Evolutionary conservation across 2,888 invertebrate species (phyloP).

Genomic region (Tribolium freemani): DNA sequence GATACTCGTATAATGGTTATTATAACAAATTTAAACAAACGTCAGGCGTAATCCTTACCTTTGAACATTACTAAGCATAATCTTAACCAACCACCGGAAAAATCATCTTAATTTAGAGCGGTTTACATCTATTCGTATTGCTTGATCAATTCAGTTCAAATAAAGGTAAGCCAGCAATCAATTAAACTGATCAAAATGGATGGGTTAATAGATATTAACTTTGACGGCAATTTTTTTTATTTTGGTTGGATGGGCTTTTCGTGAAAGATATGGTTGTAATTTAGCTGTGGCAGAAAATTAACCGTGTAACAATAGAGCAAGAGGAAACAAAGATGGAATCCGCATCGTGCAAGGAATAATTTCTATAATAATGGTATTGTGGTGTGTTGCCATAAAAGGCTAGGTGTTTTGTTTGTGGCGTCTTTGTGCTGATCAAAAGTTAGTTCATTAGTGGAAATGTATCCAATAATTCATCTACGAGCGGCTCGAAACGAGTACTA

Average conservation of each 20-base stretch:
- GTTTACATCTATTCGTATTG: not conserved
- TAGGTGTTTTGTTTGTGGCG: conserved; percentile 58
- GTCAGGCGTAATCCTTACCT: not conserved
- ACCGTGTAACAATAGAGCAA: conserved; percentile 46
- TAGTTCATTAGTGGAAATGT: conserved; percentile 68
- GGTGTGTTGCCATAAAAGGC: conserved; percentile 53
- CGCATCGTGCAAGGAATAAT: conserved; percentile 47
- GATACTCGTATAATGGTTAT: not conserved
- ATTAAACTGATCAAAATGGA: too few species aligned
- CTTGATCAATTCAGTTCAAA: not conserved
- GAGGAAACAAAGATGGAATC: conserved; percentile 49
- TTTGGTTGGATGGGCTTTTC: too few species aligned
- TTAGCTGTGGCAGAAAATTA: conserved; percentile 8
- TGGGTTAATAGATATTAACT: too few species aligned
- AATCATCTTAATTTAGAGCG: not conserved
- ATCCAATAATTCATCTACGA: conserved; percentile 66
- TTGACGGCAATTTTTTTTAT: too few species aligned
- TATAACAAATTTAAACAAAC: not conserved
- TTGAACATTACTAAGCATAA: not conserved
- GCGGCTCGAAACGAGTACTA: conserved; percentile 63
- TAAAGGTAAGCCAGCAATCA: too few species aligned
- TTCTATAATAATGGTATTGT: conserved; percentile 48
- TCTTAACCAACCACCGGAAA: conserved; percentile 2
- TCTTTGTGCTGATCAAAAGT: conserved; percentile 65
- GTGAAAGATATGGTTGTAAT: not conserved